Percentiles rank a stretch among this genome's conserved stretches.
Conservation (phyloP, 2,797 vertebrate species). For the Sebastes wilsoni region DNA sequence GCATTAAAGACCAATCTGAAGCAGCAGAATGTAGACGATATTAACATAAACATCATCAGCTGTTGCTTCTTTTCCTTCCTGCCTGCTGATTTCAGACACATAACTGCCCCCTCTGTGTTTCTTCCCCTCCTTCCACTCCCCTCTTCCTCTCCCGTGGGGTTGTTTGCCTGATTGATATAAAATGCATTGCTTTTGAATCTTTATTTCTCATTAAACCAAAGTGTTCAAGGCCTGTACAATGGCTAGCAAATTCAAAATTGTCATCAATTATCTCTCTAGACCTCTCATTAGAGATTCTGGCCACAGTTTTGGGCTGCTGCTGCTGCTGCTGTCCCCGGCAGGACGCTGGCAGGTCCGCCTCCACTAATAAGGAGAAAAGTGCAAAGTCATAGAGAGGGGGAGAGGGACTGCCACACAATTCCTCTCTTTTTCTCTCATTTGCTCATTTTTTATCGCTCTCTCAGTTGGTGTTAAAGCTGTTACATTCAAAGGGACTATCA, state of each 20-base stretch:
- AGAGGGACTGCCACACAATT: conserved; percentile 16
- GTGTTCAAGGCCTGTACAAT: conserved; percentile 48
- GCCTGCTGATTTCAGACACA: conserved; percentile 25
- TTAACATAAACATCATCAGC: conserved; percentile 4
- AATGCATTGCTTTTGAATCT: conserved; percentile 75
- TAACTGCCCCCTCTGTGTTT: not conserved
- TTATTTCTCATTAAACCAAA: conserved; percentile 76
- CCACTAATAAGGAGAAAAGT: conserved; percentile 75
- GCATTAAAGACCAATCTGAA: not conserved
- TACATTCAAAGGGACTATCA: not conserved
- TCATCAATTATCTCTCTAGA: conserved; percentile 66
- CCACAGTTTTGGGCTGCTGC: conserved; percentile 53
- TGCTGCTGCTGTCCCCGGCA: conserved; percentile 52
- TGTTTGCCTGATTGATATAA: conserved; percentile 72
- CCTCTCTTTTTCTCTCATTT: conserved; percentile 23
- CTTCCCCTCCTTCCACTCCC: not conserved
- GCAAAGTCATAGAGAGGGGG: conserved; percentile 70
- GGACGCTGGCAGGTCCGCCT: conserved; percentile 50
- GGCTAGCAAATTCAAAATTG: conserved; percentile 67
- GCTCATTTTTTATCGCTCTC: conserved; percentile 11
- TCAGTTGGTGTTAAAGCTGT: conserved; percentile 3
- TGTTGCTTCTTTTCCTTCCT: conserved; percentile 5
- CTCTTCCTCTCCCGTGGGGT: conserved; percentile 35
- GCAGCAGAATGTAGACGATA: not conserved
- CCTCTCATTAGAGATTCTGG: conserved; percentile 77